Conservation (phyloP, 2,888 invertebrate genomes). For the Rhorus exstirpatorius region DNA sequence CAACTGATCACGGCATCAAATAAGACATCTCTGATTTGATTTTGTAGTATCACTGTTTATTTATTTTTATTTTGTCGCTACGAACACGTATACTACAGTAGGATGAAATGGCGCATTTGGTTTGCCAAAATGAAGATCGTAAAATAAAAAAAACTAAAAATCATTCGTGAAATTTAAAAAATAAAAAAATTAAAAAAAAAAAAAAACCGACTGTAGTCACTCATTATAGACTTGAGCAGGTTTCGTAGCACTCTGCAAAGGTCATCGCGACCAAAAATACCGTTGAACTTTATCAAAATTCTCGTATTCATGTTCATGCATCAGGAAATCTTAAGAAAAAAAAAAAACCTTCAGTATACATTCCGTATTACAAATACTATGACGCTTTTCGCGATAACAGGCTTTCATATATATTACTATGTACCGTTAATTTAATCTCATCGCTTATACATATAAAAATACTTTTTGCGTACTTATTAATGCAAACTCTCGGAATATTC, state of each 20-base stretch:
- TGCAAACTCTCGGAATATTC: constrained; percentile 48
- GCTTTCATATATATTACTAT: constrained; percentile 51
- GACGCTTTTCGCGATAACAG: constrained; percentile 21
- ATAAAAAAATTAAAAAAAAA: neutral
- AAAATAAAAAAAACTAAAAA: too few species aligned
- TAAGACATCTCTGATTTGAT: too few species aligned
- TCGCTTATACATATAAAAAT: constrained; percentile 42
- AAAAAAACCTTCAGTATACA: constrained; percentile 29
- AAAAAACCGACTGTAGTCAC: neutral
- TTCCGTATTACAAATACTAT: constrained; percentile 52
- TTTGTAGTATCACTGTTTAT: too few species aligned
- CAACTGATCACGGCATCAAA: too few species aligned
- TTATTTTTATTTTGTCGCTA: too few species aligned
- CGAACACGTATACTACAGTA: too few species aligned
- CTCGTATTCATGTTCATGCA: neutral
- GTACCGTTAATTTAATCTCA: constrained; percentile 56
- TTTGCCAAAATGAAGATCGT: too few species aligned
- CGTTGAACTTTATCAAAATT: neutral
- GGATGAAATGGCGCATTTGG: too few species aligned
- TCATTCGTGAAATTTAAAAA: too few species aligned
- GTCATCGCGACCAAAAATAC: neutral
- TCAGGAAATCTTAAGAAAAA: neutral
- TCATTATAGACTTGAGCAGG: too few species aligned
- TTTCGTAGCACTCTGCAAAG: neutral
- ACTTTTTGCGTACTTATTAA: constrained; percentile 50